These are phyloP conservation scores for Zosterops borbonicus DNA, from an alignment of 2,113 vertebrate genomes.

Conservation along the genomic window DNA sequence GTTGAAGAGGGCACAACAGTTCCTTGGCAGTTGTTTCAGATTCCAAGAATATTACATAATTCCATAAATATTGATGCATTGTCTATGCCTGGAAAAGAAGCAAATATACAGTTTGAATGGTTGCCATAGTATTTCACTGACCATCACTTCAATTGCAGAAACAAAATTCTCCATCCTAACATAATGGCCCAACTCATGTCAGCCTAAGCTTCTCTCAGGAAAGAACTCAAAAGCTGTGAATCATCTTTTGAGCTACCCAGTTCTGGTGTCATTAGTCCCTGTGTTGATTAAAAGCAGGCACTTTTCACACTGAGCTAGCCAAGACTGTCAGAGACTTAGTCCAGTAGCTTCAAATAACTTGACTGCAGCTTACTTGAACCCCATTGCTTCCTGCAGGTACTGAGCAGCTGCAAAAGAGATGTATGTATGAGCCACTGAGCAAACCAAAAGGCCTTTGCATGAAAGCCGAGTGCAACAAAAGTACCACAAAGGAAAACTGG, in stretches of 20 bases:
- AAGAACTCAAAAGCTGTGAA: not conserved
- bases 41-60: conserved; percentile 38
- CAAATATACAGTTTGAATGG: conserved; percentile 27
- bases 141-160: conserved; percentile 43
- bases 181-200: not conserved
- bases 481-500: not conserved
- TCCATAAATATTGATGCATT: conserved; percentile 58
- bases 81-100: conserved; percentile 40
- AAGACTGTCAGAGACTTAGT: not conserved
- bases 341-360: not conserved
- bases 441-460: not conserved
- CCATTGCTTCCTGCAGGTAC: not conserved
- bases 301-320: not conserved
- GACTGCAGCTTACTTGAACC: not conserved
- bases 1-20: not conserved
- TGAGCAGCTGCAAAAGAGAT: not conserved
- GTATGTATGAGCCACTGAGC: not conserved
- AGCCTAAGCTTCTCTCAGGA: not conserved
- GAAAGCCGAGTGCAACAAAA: not conserved
- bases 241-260: not conserved
- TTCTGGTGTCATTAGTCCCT: not conserved
- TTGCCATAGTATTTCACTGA: conserved; percentile 54
- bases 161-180: conserved; percentile 9
- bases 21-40: conserved; percentile 29
- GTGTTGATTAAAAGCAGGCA: not conserved